Conservation (phyloP, 2,888 invertebrate genomes). For the Luperina nickerlii region DNA sequence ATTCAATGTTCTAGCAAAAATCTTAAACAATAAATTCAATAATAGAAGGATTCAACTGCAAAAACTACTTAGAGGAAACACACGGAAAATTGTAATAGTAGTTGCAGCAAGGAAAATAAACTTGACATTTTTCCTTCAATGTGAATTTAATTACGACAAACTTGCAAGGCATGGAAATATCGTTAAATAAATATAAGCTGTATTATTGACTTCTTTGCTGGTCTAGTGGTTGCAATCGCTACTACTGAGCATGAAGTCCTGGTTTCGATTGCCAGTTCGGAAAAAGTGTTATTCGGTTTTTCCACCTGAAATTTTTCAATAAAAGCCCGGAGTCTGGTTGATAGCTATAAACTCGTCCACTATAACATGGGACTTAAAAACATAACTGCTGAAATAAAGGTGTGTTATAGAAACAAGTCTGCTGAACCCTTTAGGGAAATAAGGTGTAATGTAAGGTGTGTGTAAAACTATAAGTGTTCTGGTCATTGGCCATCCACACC, state of each 20-base stretch:
- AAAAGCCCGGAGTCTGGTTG: no score
- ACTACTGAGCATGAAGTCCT: not conserved
- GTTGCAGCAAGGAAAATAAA: conserved; percentile 3
- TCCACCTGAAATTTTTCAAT: not conserved
- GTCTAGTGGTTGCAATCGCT: not conserved
- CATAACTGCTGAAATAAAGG: not conserved
- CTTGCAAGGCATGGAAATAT: not conserved
- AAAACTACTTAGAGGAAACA: conserved; percentile 1
- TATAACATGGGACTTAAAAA: not conserved
- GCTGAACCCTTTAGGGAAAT: not conserved
- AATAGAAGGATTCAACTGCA: not conserved
- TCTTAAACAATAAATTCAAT: not conserved
- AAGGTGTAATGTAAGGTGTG: not conserved
- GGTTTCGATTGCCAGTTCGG: not conserved
- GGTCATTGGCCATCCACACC: not conserved
- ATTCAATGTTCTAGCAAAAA: not conserved
- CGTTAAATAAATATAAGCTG: conserved; percentile 1
- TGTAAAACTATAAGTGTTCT: conserved; percentile 10
- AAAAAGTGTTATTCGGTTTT: not conserved
- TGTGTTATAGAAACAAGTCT: not conserved
- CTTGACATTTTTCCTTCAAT: not conserved
- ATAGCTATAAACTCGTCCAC: not conserved
- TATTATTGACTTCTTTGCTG: not conserved
- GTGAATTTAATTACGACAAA: not conserved
- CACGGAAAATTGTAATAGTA: not conserved